Base-by-base conservation (phyloP, 1,140 invertebrate genomes). In the Drosophila lowei region DNA sequence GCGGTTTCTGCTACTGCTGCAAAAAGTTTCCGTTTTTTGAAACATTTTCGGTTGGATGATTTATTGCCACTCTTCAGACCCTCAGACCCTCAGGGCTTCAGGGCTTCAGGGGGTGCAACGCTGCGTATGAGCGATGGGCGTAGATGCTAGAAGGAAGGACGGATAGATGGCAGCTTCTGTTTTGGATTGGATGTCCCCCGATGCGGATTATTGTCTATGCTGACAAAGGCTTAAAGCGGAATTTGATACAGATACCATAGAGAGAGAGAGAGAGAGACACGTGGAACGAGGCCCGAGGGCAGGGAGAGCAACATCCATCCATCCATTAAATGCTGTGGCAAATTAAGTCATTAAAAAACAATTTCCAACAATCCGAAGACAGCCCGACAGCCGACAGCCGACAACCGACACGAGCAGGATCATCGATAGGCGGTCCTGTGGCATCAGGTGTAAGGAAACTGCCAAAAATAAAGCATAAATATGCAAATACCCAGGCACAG, bases 281-380 rank as follows among this genome's bases (percentile, higher is more conserved):
- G 18, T 18, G 18, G 18, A 18, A 18, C 18, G 18, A 18, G 18
- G 18, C 18, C 18, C 18, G 18, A 18, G 18, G 18, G 18, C 1
- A 18, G 18, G 1, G 18, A 18, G 18, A 2, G 18, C 18, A 18
- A 18, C 18, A 18, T 18, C 18, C 18, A 18, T 18, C 18, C 18
- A 83, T 55, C 58, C 68, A 76, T 84, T 84, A 84, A 84, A 84
- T 72, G 72, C 56, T 57, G 49, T 47, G 60, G 16, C 72, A 86
- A 86, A 86, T 86, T 86, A 86, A 86, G 74, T 88, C 78, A 86
- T 86, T 86, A 86, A 86, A 86, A 75, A 86, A 44, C 73, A 62
- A 76, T 79, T 75, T 79, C 23, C n/a, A 16, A 16, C 72, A 80
- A 80, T 79, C 42, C 25, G 15, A 43, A 44, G 49, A 38, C 34